phyloP scores from a whole-genome alignment of 1,140 invertebrate species.

The Gryllus bimaculatus region DNA sequence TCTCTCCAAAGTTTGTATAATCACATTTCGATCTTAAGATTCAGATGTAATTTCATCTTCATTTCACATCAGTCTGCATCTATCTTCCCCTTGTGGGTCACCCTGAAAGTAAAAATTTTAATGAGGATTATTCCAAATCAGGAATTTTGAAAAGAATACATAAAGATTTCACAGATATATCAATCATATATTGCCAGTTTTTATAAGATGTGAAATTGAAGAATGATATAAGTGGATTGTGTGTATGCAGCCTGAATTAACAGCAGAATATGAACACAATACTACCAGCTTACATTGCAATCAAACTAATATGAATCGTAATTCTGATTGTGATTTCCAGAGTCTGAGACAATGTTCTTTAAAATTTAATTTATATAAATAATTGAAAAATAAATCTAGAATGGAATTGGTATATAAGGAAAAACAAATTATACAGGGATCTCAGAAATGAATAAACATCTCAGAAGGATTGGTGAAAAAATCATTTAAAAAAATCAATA shows the following conservation, averaged over 20 bases:
- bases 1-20: not conserved
- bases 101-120: conserved; percentile 36
- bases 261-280: not conserved
- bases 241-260: not conserved
- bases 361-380: too few relatives aligned
- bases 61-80: conserved; percentile 51
- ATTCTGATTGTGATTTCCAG: too few relatives aligned
- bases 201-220: not conserved
- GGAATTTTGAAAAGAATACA: not conserved
- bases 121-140: conserved; percentile 17
- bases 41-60: not conserved
- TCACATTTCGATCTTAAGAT: not conserved
- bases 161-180: conserved; percentile 9
- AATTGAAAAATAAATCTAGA: too few relatives aligned
- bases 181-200: not conserved
- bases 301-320: too few relatives aligned
- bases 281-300: too few relatives aligned
- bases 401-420: too few relatives aligned
- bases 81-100: conserved; percentile 47
- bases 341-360: too few relatives aligned
- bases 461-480: too few relatives aligned
- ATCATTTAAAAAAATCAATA: too few relatives aligned
- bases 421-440: too few relatives aligned
- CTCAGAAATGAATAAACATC: too few relatives aligned
- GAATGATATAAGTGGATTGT: not conserved